phyloP scores from a whole-genome alignment of 2,113 vertebrate species.

The Peromyscus maniculatus region DNA sequence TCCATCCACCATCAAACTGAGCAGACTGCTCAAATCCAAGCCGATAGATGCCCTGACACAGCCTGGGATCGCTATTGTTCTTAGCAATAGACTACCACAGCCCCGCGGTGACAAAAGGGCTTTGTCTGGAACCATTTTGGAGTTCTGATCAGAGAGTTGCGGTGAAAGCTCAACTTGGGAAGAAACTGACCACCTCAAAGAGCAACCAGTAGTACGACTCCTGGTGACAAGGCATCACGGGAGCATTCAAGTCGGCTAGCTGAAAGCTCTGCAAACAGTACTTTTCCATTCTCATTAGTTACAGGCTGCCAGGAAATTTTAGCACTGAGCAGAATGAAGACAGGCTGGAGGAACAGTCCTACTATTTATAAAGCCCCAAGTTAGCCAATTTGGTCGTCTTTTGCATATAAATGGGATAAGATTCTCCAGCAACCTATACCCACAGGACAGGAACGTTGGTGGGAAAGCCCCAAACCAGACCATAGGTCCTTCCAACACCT shows the following conservation, averaged over 20 bases:
- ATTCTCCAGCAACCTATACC: background rate
- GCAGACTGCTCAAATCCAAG: background rate
- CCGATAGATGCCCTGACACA: background rate
- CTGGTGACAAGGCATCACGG: background rate
- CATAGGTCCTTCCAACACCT: background rate
- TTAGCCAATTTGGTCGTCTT: constrained; percentile 48
- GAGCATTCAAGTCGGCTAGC: background rate
- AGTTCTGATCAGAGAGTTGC: background rate
- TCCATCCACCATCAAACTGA: background rate
- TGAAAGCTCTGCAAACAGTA: constrained; percentile 62
- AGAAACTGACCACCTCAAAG: background rate
- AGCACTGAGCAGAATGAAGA: constrained; percentile 68
- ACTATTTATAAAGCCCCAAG: constrained; percentile 67
- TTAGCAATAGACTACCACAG: background rate
- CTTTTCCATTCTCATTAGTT: constrained; percentile 68
- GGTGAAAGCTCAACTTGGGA: background rate
- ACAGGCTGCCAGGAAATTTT: constrained; percentile 61
- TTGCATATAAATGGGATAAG: constrained; percentile 29
- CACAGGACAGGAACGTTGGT: background rate
- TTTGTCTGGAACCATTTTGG: background rate
- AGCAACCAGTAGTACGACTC: background rate
- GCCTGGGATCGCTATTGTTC: background rate
- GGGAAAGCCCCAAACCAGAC: background rate
- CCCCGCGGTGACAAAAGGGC: background rate
- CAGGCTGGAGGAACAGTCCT: constrained; percentile 62